These are phyloP conservation scores for Semaprochilodus insignis DNA, from an alignment of 2,797 vertebrate species.

Conservation along the genomic window DNA sequence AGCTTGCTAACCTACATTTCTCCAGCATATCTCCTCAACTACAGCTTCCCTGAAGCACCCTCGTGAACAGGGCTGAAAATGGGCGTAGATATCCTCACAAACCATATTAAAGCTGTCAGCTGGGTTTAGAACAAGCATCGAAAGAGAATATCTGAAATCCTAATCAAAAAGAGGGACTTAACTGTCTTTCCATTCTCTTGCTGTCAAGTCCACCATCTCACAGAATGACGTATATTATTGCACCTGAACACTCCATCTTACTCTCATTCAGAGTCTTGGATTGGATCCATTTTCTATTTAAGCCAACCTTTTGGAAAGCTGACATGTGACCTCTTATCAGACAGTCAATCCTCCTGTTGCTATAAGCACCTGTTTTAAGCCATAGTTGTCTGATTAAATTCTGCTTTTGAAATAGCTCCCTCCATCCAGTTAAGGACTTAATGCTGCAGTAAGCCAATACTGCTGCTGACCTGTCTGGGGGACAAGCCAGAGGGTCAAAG, in stretches of 20 bases:
- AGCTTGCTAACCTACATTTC: not conserved
- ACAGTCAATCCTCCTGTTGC: not conserved
- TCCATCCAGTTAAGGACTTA: constrained; percentile 16
- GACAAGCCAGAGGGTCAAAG: not conserved
- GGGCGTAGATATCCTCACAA: not conserved
- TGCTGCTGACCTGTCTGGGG: not conserved
- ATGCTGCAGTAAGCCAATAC: constrained; percentile 8
- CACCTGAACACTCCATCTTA: constrained; percentile 9
- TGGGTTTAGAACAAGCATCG: not conserved
- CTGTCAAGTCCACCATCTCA: constrained; percentile 5
- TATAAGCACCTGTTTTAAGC: constrained; percentile 30
- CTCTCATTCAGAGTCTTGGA: constrained; percentile 18
- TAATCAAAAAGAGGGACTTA: constrained; percentile 27
- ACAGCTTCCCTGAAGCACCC: not conserved
- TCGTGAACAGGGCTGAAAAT: not conserved
- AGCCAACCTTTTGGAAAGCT: constrained; percentile 27
- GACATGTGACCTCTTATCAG: constrained; percentile 28
- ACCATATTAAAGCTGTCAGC: not conserved
- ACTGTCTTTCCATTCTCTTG: not conserved
- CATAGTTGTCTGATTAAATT: constrained; percentile 32
- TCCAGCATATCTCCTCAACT: not conserved
- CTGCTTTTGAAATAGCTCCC: constrained; percentile 20
- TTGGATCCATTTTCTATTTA: constrained; percentile 39
- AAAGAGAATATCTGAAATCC: constrained; percentile 6
- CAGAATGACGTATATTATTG: constrained; percentile 4